A percentile compares a stretch with the other conserved stretches of the same genome.
phyloP scores from a whole-genome alignment of 2,888 invertebrate species.

The Drosophila buzzatii region DNA sequence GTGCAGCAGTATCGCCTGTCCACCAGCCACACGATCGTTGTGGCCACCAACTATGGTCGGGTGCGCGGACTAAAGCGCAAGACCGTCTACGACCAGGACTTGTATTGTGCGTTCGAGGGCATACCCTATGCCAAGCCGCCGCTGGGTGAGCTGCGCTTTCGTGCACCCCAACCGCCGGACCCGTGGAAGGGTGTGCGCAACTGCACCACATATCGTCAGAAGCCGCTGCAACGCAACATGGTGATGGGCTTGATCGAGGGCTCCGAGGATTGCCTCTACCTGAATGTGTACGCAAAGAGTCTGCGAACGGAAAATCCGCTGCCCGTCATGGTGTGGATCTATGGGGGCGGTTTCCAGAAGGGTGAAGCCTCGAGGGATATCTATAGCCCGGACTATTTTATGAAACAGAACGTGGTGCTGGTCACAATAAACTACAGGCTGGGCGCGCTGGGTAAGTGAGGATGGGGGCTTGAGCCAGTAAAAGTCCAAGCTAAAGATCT shows the following conservation, averaged over 20 bases:
- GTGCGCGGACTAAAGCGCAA: conserved; percentile 76
- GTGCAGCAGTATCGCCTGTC: conserved; percentile 71
- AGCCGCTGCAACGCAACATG: conserved; percentile 82
- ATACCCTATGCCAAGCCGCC: conserved; percentile 84
- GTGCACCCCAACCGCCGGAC: conserved; percentile 84
- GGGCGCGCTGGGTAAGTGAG: conserved; percentile 84
- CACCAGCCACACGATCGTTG: conserved; percentile 70
- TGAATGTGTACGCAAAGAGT: conserved; percentile 85
- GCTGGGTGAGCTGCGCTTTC: conserved; percentile 80
- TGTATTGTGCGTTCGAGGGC: conserved; percentile 82
- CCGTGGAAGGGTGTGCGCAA: conserved; percentile 85
- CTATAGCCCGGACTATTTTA: conserved; percentile 86
- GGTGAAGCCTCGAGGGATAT: conserved; percentile 84
- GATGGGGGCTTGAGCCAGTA: neutral
- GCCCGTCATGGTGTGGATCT: conserved; percentile 86
- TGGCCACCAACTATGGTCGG: conserved; percentile 76
- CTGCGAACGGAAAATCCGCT: conserved; percentile 65
- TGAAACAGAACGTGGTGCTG: conserved; percentile 85
- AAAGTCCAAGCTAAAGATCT: neutral
- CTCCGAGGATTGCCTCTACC: conserved; percentile 86
- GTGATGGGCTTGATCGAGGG: conserved; percentile 82
- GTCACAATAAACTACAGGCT: conserved; percentile 86
- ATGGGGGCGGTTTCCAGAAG: conserved; percentile 86
- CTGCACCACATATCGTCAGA: conserved; percentile 80
- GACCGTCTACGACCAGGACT: conserved; percentile 71